Evolutionary conservation across 2,797 vertebrate genomes (phyloP), one percentile per base, ranked within the genome.

Genomic region (Denticeps clupeoides): DNA sequence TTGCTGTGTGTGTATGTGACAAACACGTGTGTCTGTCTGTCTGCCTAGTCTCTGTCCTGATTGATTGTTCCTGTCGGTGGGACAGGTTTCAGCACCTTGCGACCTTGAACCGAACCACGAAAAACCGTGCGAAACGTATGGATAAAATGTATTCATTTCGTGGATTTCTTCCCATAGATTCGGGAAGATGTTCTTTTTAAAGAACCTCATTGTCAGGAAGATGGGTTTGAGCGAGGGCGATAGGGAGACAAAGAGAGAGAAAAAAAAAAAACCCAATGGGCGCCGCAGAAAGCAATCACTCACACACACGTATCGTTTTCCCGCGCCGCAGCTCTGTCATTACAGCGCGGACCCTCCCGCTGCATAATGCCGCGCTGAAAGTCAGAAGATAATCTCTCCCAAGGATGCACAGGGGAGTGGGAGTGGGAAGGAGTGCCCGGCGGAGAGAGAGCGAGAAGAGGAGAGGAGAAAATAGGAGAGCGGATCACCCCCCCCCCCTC

Each of bases 311-410:
- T 35, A 21, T 38, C 35, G 35, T 35, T 38, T 19, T 38, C 38
- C 35, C 38, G 9, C 38, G 35, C 16, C 38, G 18, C 38, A 38
- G 35, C 18, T 16, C 35, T 35, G 11, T 38, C 35, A 38, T 38
- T 38, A 19, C 35, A 9, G 35, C 9, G 35, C 16, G 19, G 35
- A 38, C 35, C 38, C 35, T 35, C 35, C 18, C 38, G 35, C 18
- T 35, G 38, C 16, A 38, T 38, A 21, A 38, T 38, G 18, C 35
- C 38, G 11, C 38, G 38, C 35, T 35, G 38, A 38, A 38, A 38
- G 35, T 38, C 35, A 38, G 35, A 38, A 38, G 35, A 38, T 38
- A 38, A 38, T 38, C 35, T 38, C 35, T 21, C 38, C 13, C 35
- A 38, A 38, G 35, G 18, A 19, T 11, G 35, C 35, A 21, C 18